A percentile compares a stretch with the other conserved stretches of the same genome.
Evolutionary conservation across 2,797 vertebrate genomes (phyloP).

Genomic region (Lerista edwardsae): DNA sequence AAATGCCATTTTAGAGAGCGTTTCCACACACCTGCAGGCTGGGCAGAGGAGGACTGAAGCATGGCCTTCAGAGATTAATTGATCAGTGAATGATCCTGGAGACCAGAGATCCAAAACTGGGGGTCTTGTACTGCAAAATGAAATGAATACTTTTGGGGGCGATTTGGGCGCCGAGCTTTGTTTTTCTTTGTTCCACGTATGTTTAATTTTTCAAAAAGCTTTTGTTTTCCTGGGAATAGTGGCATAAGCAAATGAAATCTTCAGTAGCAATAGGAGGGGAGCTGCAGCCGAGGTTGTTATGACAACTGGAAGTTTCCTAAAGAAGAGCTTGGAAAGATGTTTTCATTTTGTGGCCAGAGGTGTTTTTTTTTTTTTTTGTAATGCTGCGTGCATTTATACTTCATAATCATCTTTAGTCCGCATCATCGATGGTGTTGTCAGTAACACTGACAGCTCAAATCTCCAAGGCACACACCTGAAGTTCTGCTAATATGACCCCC

Average conservation of each 20-base stretch:
- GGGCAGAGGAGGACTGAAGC: background rate
- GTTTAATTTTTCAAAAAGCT: conserved; percentile 22
- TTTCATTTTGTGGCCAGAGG: conserved; percentile 39
- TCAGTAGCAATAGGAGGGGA: conserved; percentile 15
- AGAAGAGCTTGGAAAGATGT: conserved; percentile 39
- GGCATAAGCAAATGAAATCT: conserved; percentile 47
- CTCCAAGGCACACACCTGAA: background rate
- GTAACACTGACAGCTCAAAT: background rate
- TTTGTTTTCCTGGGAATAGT: conserved; percentile 50
- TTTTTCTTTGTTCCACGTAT: background rate
- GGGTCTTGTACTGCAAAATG: background rate
- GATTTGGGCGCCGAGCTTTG: background rate
- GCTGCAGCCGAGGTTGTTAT: conserved; percentile 70
- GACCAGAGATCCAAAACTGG: background rate
- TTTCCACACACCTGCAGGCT: conserved; percentile 25
- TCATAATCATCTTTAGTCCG: background rate
- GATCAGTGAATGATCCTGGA: background rate
- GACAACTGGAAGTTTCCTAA: conserved; percentile 73
- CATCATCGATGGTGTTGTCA: background rate
- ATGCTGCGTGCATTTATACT: conserved; percentile 20
- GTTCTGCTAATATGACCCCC: background rate
- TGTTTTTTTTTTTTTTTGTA: background rate
- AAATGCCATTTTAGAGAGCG: conserved; percentile 17
- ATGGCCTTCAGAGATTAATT: conserved; percentile 1
- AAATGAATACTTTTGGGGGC: background rate